Percentiles rank a stretch among this genome's conserved stretches.
phyloP scores from a whole-genome alignment of 2,797 vertebrate genomes.

The Pangasius sanitwongsei region DNA sequence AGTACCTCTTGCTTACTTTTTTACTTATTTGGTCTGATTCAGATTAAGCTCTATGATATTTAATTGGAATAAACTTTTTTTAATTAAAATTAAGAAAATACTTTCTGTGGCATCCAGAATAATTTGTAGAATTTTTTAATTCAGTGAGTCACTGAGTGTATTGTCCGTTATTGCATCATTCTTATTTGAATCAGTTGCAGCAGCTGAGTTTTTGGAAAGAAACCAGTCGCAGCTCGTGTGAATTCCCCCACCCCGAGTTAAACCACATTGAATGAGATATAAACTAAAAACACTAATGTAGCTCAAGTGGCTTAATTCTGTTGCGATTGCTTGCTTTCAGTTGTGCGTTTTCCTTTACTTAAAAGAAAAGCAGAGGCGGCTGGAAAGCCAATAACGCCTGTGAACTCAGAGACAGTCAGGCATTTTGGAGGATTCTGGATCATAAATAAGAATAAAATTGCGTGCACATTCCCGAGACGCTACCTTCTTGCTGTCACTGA shows the following conservation, averaged over 20 bases:
- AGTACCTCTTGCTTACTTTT: neutral
- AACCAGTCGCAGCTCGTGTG: no score
- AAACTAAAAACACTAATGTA: neutral
- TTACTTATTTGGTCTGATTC: neutral
- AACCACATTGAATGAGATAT: no score
- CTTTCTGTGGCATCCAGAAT: neutral
- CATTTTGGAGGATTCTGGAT: neutral
- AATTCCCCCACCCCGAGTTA: no score
- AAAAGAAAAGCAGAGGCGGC: neutral
- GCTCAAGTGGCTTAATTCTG: no score
- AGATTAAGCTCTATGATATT: neutral
- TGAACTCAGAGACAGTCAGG: neutral
- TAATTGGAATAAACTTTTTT: no score
- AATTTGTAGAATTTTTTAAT: no score
- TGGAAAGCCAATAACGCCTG: no score
- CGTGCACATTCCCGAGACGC: neutral
- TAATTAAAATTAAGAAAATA: no score
- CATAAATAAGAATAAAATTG: no score
- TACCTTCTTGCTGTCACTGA: slow-evolving; percentile 86
- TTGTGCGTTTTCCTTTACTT: neutral
- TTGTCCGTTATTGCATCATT: neutral
- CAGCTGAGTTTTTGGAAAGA: neutral
- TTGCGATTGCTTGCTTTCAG: neutral
- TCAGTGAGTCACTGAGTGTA: neutral
- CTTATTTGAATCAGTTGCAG: no score